Evolutionary conservation across 2,113 vertebrate species (phyloP), one percentile per base, ranked within the genome.

Genomic region (Calyptomena viridis): DNA sequence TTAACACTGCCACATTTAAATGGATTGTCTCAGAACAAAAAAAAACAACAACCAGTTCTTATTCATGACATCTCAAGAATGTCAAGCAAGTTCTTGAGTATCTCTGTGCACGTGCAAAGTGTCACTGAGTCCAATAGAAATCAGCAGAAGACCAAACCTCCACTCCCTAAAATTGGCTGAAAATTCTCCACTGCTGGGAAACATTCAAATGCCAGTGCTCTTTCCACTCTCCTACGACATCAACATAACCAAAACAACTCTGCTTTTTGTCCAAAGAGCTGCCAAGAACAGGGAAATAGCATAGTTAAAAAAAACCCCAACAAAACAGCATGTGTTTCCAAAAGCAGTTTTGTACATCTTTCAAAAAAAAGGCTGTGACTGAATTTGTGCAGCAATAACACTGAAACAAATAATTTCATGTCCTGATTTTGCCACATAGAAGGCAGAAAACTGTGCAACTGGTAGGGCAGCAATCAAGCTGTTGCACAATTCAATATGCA

Each of bases 381-480:
- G 76, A 83, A 40, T 14, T 25, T 68, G 49, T 87, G 74, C 67
- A 95, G 55, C 2, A n/a, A 40, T 82, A 92, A 95, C 50, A 80
- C 37, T 42, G 49, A 53, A 49, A 67, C 79, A 53, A 86, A 82
- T 66, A 0, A 67, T 56, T 83, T 53, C 22, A 12, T 22, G n/a
- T 55, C 74, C 71, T 74, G 71, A 89, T 91, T 88, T 89, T 86
- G 75, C 87, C 63, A 8, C 18, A 6, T 5, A 55, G 75, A 91
- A 93, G 86, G 37, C 81, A 81, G 80, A 81, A 79, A 88, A 67
- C 52, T 59, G 42, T 75, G 68, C 86, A 89, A 93, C 42, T 93
- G 68, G 64, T 20, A n/a, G 39, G 25, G n/a, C 35, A 78, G 82
- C 63, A 73, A 64, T 35, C 49, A 75, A 83, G 39, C 75, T 72